These are phyloP conservation scores for Strigamia transsilvanica DNA, from an alignment of 2,888 invertebrate genomes.

Conservation along the genomic window DNA sequence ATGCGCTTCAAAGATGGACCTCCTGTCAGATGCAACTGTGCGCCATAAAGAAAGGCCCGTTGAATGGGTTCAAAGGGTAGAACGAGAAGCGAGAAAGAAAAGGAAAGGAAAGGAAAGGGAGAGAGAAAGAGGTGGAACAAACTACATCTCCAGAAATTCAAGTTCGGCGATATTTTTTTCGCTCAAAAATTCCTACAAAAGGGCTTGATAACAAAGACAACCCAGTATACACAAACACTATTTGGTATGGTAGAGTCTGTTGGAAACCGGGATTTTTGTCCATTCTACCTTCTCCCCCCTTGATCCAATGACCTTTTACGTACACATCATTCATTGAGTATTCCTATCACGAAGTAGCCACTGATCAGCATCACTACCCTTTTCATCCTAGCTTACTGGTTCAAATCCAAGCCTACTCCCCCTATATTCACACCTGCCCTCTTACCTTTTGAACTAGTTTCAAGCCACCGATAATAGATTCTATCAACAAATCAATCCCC, in stretches of 20 bases:
- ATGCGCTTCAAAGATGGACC: constrained; percentile 47
- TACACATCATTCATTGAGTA: constrained; percentile 25
- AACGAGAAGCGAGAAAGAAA: constrained; percentile 1
- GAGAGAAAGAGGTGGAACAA: constrained; percentile 21
- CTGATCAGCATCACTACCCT: constrained; percentile 43
- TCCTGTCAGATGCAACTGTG: constrained; percentile 45
- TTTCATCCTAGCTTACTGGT: constrained; percentile 35
- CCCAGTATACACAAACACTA: constrained; percentile 28
- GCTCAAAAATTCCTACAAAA: neutral
- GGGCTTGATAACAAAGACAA: constrained; percentile 35
- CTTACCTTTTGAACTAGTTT: constrained; percentile 39
- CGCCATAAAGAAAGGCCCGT: constrained; percentile 14
- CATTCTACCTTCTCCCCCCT: constrained; percentile 6
- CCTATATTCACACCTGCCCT: constrained; percentile 27
- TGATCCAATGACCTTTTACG: constrained; percentile 26
- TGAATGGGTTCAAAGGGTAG: constrained; percentile 47
- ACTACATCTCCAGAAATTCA: constrained; percentile 40
- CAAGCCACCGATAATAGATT: constrained; percentile 3
- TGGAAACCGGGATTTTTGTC: neutral
- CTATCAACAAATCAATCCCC: neutral
- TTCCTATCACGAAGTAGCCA: constrained; percentile 41
- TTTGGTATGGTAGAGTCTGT: constrained; percentile 37
- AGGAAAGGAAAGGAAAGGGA: constrained; percentile 32
- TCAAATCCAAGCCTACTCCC: neutral
- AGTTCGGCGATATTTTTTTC: constrained; percentile 32